phyloP scores from a whole-genome alignment of 2,797 vertebrate species.

The Pelodytes ibericus region DNA sequence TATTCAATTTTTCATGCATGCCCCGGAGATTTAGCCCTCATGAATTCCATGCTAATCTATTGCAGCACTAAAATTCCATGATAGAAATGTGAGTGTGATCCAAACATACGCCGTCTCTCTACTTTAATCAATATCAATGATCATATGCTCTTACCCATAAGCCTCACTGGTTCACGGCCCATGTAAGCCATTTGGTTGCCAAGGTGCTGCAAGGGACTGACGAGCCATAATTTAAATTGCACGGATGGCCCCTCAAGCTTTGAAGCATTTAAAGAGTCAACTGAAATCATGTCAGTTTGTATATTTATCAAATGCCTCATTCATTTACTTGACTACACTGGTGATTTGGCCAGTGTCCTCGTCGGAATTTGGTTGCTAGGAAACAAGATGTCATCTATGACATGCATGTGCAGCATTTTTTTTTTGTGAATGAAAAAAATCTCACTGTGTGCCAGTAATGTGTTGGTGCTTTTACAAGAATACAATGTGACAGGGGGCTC shows the following conservation, averaged over 20 bases:
- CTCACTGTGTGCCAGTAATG: conserved; percentile 27
- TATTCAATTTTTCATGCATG: not conserved
- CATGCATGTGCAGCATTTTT: conserved; percentile 35
- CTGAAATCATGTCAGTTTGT: conserved; percentile 49
- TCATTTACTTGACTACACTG: conserved; percentile 37
- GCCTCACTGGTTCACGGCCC: not conserved
- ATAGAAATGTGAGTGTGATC: conserved; percentile 32
- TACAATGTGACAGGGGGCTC: conserved; percentile 11
- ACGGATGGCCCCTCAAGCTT: conserved; percentile 34
- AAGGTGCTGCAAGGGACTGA: conserved; percentile 9
- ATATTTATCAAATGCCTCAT: conserved; percentile 53
- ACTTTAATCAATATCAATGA: conserved; percentile 23
- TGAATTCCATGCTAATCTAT: conserved; percentile 18
- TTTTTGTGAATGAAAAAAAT: conserved; percentile 54
- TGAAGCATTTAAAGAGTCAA: conserved; percentile 53
- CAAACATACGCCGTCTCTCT: not conserved
- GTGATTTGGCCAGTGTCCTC: conserved; percentile 37
- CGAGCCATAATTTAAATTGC: conserved; percentile 17
- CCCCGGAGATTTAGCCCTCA: not conserved
- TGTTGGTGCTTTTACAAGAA: not conserved
- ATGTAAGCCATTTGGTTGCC: conserved; percentile 24
- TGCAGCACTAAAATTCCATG: not conserved
- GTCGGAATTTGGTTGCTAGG: conserved; percentile 50
- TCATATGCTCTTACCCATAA: conserved; percentile 2
- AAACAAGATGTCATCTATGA: conserved; percentile 40